Conservation (phyloP, 2,888 invertebrate species). For the Eristalinus sepulchralis region DNA sequence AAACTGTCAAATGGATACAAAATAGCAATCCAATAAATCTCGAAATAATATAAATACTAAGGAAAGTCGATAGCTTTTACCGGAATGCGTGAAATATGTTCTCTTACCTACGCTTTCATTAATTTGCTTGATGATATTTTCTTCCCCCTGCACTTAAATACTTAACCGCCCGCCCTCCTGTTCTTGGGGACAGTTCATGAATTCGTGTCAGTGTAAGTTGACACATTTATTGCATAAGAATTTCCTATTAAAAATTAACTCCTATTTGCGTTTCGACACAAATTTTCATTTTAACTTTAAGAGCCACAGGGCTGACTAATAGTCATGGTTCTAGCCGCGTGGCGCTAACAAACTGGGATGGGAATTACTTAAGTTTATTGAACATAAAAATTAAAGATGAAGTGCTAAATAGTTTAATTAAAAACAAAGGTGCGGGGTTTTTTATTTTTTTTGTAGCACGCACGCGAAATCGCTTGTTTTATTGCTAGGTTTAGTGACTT, state of each 20-base stretch:
- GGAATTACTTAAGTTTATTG: not conserved
- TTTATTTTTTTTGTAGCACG: not conserved
- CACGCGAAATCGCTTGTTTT: not conserved
- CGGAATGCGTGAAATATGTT: no score
- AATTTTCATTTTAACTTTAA: not conserved
- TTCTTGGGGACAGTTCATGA: no score
- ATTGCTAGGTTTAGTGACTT: not conserved
- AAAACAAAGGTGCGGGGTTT: constrained; percentile 15
- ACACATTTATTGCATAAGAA: not conserved
- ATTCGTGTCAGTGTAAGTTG: no score
- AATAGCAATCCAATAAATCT: no score
- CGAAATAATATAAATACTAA: no score
- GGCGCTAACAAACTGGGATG: not conserved
- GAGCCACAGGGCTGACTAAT: not conserved
- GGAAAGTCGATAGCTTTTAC: no score
- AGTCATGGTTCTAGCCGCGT: not conserved
- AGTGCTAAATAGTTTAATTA: constrained; percentile 2
- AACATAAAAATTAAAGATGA: constrained; percentile 8
- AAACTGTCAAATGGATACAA: no score
- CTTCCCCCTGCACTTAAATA: no score
- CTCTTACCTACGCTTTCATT: no score
- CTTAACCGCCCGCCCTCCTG: no score
- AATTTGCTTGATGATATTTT: no score
- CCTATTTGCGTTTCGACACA: not conserved
- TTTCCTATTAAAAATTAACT: not conserved